Base-by-base conservation (phyloP, 1,140 invertebrate genomes). In the Panonychus citri region DNA sequence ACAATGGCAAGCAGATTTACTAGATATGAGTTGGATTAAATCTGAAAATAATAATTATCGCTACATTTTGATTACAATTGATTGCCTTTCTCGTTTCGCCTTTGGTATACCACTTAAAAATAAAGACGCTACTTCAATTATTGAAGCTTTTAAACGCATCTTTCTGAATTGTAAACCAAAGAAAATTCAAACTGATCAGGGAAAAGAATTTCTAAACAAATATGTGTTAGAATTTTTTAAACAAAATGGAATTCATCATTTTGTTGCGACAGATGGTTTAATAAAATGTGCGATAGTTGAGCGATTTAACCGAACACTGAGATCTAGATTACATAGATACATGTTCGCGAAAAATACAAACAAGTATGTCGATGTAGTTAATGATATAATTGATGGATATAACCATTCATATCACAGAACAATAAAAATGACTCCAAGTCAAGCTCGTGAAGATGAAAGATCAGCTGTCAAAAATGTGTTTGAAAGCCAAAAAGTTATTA, bases 211-310 rank as follows among this genome's bases (percentile, higher is more conserved):
- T 57, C 34, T 21, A 43, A 59, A 61, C 39, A 34, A 13, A 50
- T 49, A 30, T n/a, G 66, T 70, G 56, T 48, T 66, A 59, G 34
- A 46, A 27, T 52, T 66, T 26, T 60, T 70, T 62, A 59, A 60
- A 55, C 27, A 56, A 66, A 28, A 64, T 65, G 59, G 64, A 15
- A 68, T 73, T 43, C 66, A 71, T 61, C 62, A 71, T 59, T 73
- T 71, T 61, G 68, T 61, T 2, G 69, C 70, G 24, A 66, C 62
- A 52, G 62, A 62, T 39, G 56, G 28, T 46, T 12, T n/a, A 2
- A 51, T 51, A 15, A 76, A 75, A 66, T 70, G 69, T n/a, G 64
- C 66, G 17, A 66, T 71, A 48, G 66, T 67, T 50, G 72, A 74
- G 64, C 48, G 71, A 55, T 69, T 72, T 52, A 71, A 71, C 62